These are phyloP conservation scores for Tragelaphus buxtoni DNA, from an alignment of 2,113 vertebrate genomes.

Conservation along the genomic window DNA sequence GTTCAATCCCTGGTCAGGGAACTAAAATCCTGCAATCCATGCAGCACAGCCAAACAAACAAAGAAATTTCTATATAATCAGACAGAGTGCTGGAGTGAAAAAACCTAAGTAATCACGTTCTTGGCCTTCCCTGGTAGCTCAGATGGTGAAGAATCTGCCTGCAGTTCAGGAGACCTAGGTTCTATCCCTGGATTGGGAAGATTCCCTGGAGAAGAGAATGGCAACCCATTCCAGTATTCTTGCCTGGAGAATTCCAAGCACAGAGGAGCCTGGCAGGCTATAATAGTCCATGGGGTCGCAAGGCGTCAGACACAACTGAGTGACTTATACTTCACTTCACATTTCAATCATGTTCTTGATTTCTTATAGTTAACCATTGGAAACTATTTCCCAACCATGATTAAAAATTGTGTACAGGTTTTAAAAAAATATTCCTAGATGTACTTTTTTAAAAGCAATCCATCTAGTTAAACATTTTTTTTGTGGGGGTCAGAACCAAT, in stretches of 20 bases:
- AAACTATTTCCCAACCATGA: slow-evolving; percentile 39
- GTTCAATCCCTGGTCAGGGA: background rate
- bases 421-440: background rate
- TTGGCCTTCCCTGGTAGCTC: background rate
- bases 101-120: background rate
- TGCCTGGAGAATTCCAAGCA: background rate
- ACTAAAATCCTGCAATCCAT: background rate
- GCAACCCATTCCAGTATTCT: background rate
- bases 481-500: background rate
- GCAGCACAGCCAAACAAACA: background rate
- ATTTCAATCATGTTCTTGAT: background rate
- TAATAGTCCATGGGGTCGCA: background rate
- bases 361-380: background rate
- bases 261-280: background rate
- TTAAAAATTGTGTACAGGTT: slow-evolving; percentile 5
- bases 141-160: background rate
- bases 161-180: background rate
- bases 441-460: background rate
- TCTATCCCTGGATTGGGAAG: background rate
- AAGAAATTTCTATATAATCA: slow-evolving; percentile 42
- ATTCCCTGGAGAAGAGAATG: background rate
- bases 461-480: background rate
- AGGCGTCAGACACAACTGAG: background rate
- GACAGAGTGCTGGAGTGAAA: background rate
- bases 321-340: background rate